Percentiles rank a stretch among this genome's conserved stretches.
phyloP scores from a whole-genome alignment of 2,113 vertebrate species.

The Phalacrocorax pelagicus region DNA sequence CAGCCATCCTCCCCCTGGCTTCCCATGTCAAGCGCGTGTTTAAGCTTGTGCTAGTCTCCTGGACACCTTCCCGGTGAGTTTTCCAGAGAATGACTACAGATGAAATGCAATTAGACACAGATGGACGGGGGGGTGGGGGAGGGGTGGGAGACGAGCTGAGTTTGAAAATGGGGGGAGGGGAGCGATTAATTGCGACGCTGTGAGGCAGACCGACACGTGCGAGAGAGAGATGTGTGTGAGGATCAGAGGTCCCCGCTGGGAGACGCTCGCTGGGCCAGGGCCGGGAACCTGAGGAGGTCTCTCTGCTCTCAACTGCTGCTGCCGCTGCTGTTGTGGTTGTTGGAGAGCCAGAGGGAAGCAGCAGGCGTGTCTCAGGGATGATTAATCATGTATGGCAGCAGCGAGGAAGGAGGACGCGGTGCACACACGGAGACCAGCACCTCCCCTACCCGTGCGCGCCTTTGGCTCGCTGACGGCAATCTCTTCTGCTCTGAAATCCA shows the following conservation, averaged over 20 bases:
- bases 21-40: conserved; percentile 17
- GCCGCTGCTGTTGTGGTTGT: conserved; percentile 19
- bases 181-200: conserved; percentile 34
- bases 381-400: conserved; percentile 69
- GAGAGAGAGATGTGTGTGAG: background rate
- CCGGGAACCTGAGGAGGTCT: conserved; percentile 47
- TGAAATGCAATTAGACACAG: conserved; percentile 66
- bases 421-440: background rate
- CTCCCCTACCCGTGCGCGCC: background rate
- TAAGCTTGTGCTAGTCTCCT: conserved; percentile 56
- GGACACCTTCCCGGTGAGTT: conserved; percentile 63
- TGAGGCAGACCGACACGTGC: background rate
- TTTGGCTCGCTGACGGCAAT: background rate
- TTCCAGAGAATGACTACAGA: conserved; percentile 65
- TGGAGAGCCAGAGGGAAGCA: conserved; percentile 58
- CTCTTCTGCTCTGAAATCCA: conserved; percentile 4
- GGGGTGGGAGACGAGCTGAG: conserved; percentile 32
- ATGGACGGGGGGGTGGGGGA: conserved; percentile 39
- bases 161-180: conserved; percentile 37
- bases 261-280: background rate
- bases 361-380: conserved; percentile 63
- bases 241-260: conserved; percentile 37
- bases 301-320: conserved; percentile 28
- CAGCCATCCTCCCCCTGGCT: background rate
- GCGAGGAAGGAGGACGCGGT: conserved; percentile 29